A percentile compares a stretch with the other conserved stretches of the same genome.
Evolutionary conservation across 2,113 vertebrate species (phyloP).

Genomic region (Galeopterus variegatus): DNA sequence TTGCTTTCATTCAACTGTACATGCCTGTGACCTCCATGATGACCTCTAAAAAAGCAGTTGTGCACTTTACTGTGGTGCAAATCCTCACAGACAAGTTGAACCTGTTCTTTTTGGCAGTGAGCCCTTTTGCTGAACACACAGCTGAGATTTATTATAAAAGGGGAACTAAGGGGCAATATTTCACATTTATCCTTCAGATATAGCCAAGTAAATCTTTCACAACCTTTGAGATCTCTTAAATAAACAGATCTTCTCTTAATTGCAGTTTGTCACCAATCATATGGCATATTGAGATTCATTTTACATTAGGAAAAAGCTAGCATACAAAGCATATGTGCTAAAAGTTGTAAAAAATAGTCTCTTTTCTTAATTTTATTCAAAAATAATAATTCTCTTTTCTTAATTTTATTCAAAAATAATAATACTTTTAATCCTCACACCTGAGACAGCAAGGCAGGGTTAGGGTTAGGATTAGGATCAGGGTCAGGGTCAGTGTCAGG

Average conservation of each 20-base stretch:
- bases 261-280: slow-evolving; percentile 81
- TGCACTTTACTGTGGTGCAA: slow-evolving; percentile 91
- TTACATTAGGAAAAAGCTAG: slow-evolving; percentile 58
- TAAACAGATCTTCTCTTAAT: slow-evolving; percentile 86
- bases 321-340: slow-evolving; percentile 68
- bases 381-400: slow-evolving; percentile 83
- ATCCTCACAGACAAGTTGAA: slow-evolving; percentile 93
- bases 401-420: slow-evolving; percentile 82
- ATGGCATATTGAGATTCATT: slow-evolving; percentile 80
- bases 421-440: slow-evolving; percentile 73
- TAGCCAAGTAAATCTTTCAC: slow-evolving; percentile 88
- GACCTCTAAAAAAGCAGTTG: slow-evolving; percentile 92
- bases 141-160: slow-evolving; percentile 92
- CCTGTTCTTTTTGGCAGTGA: slow-evolving; percentile 93
- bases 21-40: slow-evolving; percentile 89
- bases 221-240: slow-evolving; percentile 87
- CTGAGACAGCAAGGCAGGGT: background rate
- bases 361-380: slow-evolving; percentile 80
- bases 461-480: too few relatives aligned
- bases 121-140: slow-evolving; percentile 90
- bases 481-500: too few relatives aligned
- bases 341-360: slow-evolving; percentile 84
- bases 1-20: slow-evolving; percentile 82
- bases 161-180: slow-evolving; percentile 90
- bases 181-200: slow-evolving; percentile 87